A percentile compares a stretch with the other conserved stretches of the same genome.
Conservation (phyloP, 64 coral and sea anemone species). For the Exaiptasia diaphana region DNA sequence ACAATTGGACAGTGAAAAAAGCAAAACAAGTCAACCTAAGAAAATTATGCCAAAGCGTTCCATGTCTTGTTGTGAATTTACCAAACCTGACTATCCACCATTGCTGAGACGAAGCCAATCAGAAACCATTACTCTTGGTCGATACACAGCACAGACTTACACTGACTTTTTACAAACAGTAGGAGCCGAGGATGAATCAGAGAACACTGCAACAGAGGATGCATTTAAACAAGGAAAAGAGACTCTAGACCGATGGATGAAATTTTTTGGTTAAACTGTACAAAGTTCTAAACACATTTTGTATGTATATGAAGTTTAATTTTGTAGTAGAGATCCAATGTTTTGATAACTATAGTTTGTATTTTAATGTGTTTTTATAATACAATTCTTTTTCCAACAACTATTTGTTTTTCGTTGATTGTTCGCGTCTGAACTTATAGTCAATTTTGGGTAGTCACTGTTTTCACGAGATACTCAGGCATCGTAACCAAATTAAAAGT, state of each 20-base stretch:
- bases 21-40: neutral
- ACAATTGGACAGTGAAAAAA: neutral
- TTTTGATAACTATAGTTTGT: too few species aligned
- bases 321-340: too few species aligned
- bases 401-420: too few species aligned
- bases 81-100: neutral
- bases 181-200: neutral
- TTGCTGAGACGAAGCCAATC: neutral
- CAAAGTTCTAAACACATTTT: too few species aligned
- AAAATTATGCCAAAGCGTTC: neutral
- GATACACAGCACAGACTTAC: neutral
- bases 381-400: too few species aligned
- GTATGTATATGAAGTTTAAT: too few species aligned
- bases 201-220: neutral
- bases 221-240: neutral
- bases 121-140: neutral
- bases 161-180: neutral
- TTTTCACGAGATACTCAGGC: too few species aligned
- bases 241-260: neutral
- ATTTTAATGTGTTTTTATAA: too few species aligned
- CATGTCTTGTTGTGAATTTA: neutral
- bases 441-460: too few species aligned
- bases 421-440: too few species aligned
- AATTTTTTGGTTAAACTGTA: constrained; percentile 13
- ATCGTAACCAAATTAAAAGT: too few species aligned